Evolutionary conservation across 30 jellyfish, hydroid and myxozoan species (phyloP).

Genomic region (Sanderia malayensis): DNA sequence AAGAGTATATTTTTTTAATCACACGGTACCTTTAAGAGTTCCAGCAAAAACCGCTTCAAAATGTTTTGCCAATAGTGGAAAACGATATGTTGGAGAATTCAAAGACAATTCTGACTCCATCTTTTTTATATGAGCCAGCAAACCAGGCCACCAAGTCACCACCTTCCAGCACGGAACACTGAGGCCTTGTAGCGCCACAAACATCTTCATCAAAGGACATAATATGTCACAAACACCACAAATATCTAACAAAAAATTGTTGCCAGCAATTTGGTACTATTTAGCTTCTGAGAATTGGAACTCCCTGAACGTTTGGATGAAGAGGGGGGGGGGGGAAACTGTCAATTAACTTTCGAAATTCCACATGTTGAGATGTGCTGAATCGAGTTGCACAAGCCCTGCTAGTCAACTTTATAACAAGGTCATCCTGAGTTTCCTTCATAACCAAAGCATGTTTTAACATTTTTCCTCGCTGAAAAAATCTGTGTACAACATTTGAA

Average conservation of each 20-base stretch:
- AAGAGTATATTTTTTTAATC: no score
- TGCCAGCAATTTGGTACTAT: slow-evolving; percentile 7
- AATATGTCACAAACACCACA: background rate
- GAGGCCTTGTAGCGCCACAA: slow-evolving; percentile 1
- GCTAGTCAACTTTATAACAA: background rate
- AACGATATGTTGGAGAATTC: background rate
- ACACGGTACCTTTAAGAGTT: no score
- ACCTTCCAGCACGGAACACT: slow-evolving; percentile 13
- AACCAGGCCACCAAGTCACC: background rate
- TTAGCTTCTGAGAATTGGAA: background rate
- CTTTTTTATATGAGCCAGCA: background rate
- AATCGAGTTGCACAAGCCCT: slow-evolving; percentile 7
- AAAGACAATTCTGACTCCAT: background rate
- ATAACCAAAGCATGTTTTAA: slow-evolving; percentile 7
- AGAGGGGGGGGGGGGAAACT: slow-evolving; percentile 5
- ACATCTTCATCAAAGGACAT: background rate
- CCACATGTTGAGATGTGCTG: slow-evolving; percentile 11
- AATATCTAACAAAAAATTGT: background rate
- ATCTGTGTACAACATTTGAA: slow-evolving; percentile 1
- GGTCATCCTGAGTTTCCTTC: background rate
- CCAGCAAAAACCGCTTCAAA: no score
- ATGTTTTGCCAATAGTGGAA: background rate
- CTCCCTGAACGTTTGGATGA: slow-evolving; percentile 2
- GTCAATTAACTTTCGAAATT: background rate
- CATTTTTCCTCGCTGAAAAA: slow-evolving; percentile 16